These are phyloP conservation scores for Pedicia rivosa DNA, from an alignment of 2,888 invertebrate species.

Conservation along the genomic window DNA sequence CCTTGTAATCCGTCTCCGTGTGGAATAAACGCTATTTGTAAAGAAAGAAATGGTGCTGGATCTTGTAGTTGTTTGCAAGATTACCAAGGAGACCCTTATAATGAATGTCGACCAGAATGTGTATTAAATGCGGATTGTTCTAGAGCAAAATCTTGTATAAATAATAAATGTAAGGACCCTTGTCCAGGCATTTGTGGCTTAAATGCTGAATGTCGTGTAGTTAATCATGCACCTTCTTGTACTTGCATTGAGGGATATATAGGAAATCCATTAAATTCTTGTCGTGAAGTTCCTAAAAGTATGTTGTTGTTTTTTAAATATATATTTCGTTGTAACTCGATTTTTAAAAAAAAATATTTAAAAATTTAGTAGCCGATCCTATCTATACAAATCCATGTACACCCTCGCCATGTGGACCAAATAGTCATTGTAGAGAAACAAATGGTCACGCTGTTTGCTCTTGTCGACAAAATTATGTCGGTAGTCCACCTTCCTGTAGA, in stretches of 20 bases:
- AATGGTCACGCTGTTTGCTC: constrained; percentile 65
- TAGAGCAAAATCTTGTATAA: constrained; percentile 59
- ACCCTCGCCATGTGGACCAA: constrained; percentile 64
- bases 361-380: constrained; percentile 18
- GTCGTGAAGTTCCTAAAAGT: constrained; percentile 38
- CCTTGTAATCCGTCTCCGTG: constrained; percentile 80
- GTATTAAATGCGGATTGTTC: constrained; percentile 69
- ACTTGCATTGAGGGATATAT: constrained; percentile 60
- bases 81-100: constrained; percentile 77
- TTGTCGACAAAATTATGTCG: constrained; percentile 56
- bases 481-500: constrained; percentile 58
- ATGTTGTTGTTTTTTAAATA: constrained; percentile 16
- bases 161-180: constrained; percentile 72
- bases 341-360: neutral
- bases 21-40: constrained; percentile 71
- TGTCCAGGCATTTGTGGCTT: constrained; percentile 70
- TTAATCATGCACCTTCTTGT: constrained; percentile 71
- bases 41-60: constrained; percentile 65
- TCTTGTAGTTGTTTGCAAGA: constrained; percentile 68
- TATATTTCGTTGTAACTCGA: neutral
- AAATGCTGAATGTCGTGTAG: constrained; percentile 61
- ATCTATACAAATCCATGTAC: constrained; percentile 40
- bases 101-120: constrained; percentile 73
- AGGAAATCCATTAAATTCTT: constrained; percentile 54
- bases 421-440: constrained; percentile 54